These are phyloP conservation scores for Leptarthrus brevirostris DNA, from an alignment of 2,888 invertebrate genomes.

Conservation along the genomic window DNA sequence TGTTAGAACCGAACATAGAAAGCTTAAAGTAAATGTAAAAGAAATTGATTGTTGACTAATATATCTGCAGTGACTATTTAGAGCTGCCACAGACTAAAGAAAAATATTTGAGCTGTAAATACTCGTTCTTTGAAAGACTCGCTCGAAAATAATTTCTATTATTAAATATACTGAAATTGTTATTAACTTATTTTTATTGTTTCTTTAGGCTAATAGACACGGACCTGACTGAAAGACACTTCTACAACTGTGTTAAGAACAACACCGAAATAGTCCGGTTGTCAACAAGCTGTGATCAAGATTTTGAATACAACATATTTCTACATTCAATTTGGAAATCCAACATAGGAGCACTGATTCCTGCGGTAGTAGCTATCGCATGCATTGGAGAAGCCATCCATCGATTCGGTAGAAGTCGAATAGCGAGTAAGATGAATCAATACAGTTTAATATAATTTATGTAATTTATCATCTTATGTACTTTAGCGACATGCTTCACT, in stretches of 20 bases:
- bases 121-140: too few relatives aligned
- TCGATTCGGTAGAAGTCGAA: slow-evolving; percentile 55
- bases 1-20: too few relatives aligned
- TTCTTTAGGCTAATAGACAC: slow-evolving; percentile 72
- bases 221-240: slow-evolving; percentile 70
- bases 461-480: background rate
- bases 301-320: slow-evolving; percentile 61
- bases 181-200: too few relatives aligned
- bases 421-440: slow-evolving; percentile 55
- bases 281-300: slow-evolving; percentile 64
- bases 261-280: slow-evolving; percentile 70
- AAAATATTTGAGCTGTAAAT: too few relatives aligned
- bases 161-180: too few relatives aligned
- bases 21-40: too few relatives aligned
- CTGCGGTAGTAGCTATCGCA: slow-evolving; percentile 51
- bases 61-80: too few relatives aligned
- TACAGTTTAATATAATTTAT: too few relatives aligned
- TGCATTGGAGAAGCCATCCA: slow-evolving; percentile 55
- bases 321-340: slow-evolving; percentile 54
- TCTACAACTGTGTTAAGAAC: slow-evolving; percentile 68
- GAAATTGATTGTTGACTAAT: too few relatives aligned
- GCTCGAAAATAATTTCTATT: too few relatives aligned
- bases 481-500: slow-evolving; percentile 54
- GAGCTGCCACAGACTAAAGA: too few relatives aligned
- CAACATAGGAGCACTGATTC: slow-evolving; percentile 55